phyloP scores from a whole-genome alignment of 2,888 invertebrate species.

The Tortricodes alternella region DNA sequence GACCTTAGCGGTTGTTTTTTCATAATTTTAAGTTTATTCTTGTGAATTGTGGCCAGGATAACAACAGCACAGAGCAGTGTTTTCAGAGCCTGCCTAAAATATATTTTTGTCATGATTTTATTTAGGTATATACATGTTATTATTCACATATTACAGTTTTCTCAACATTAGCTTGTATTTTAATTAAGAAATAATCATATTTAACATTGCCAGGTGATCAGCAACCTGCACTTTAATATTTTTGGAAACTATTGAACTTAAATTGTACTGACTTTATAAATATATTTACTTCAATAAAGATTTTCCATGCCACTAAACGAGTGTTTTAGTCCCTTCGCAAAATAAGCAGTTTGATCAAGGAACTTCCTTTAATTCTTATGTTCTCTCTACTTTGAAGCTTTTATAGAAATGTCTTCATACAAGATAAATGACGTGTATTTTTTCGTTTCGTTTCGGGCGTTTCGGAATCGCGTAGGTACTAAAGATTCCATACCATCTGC shows the following conservation, averaged over 20 bases:
- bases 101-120: slow-evolving; percentile 84
- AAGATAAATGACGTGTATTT: too few relatives aligned
- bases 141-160: slow-evolving; percentile 84
- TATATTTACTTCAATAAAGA: slow-evolving; percentile 85
- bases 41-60: slow-evolving; percentile 80
- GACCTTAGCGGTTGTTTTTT: slow-evolving; percentile 58
- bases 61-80: slow-evolving; percentile 79
- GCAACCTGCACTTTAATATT: slow-evolving; percentile 84
- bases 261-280: slow-evolving; percentile 85
- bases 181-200: slow-evolving; percentile 84
- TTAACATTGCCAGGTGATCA: slow-evolving; percentile 84
- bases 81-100: slow-evolving; percentile 82
- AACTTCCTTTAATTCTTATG: too few relatives aligned
- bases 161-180: slow-evolving; percentile 84
- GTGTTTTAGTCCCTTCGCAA: too few relatives aligned
- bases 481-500: too few relatives aligned
- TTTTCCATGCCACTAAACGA: slow-evolving; percentile 81
- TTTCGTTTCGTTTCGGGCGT: too few relatives aligned
- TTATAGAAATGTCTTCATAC: too few relatives aligned
- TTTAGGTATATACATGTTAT: slow-evolving; percentile 83
- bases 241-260: slow-evolving; percentile 85
- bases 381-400: too few relatives aligned
- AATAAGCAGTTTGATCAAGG: too few relatives aligned
- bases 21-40: slow-evolving; percentile 76
- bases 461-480: too few relatives aligned